phyloP scores from a whole-genome alignment of 1,140 invertebrate species.

The Megathymus violae region DNA sequence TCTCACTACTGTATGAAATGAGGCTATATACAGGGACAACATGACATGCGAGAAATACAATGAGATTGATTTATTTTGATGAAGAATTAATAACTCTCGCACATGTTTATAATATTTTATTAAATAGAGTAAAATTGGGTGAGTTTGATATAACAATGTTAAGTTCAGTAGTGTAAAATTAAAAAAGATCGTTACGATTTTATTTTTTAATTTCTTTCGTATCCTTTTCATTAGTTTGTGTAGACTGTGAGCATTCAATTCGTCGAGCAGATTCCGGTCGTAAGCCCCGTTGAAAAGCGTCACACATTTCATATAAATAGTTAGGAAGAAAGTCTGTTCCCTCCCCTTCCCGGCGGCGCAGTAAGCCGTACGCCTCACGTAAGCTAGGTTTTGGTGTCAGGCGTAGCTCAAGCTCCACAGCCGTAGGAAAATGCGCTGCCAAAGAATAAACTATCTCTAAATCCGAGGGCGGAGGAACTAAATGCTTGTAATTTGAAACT shows the following conservation, averaged over 20 bases:
- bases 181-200: background rate
- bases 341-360: slow-evolving; percentile 73
- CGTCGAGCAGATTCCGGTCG: slow-evolving; percentile 63
- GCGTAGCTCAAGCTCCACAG: slow-evolving; percentile 73
- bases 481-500: slow-evolving; percentile 73
- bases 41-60: too few relatives aligned
- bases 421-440: slow-evolving; percentile 75
- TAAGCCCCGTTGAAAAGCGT: slow-evolving; percentile 69
- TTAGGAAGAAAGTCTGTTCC: slow-evolving; percentile 72
- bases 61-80: too few relatives aligned
- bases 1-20: too few relatives aligned
- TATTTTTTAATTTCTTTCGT: slow-evolving; percentile 12
- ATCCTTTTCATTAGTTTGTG: slow-evolving; percentile 9
- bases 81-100: too few relatives aligned
- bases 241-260: slow-evolving; percentile 34
- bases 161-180: background rate
- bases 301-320: slow-evolving; percentile 80
- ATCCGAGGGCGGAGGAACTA: slow-evolving; percentile 74
- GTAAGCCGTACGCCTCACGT: slow-evolving; percentile 71
- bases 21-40: too few relatives aligned
- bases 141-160: background rate
- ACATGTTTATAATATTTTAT: background rate
- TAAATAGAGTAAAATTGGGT: background rate
- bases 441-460: slow-evolving; percentile 78
- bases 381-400: slow-evolving; percentile 73